Percentiles rank a stretch among this genome's conserved stretches.
Conservation (phyloP, 2,888 invertebrate genomes). For the Xylota segnis region DNA sequence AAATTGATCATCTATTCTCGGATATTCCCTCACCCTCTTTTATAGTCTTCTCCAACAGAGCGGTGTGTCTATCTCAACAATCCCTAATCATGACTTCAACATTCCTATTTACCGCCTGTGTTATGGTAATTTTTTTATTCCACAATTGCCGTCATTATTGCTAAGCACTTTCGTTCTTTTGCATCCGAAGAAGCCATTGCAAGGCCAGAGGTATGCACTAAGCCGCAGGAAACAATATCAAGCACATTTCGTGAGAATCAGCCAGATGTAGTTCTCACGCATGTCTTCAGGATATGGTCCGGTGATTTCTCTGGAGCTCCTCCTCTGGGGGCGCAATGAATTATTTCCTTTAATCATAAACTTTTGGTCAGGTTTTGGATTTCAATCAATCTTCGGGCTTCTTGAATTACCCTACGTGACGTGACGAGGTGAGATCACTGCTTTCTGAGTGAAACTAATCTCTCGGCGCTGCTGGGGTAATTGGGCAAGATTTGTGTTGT, state of each 20-base stretch:
- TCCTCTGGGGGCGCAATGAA: constrained; percentile 33
- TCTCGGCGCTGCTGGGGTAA: background rate
- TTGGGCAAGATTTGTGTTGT: constrained; percentile 29
- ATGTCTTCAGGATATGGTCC: constrained; percentile 82
- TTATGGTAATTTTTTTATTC: constrained; percentile 58
- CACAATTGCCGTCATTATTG: constrained; percentile 50
- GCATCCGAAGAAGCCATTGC: constrained; percentile 49
- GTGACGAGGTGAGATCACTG: constrained; percentile 43
- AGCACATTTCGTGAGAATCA: constrained; percentile 50
- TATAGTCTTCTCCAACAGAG: background rate
- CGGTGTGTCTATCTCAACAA: constrained; percentile 4
- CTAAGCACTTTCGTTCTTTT: constrained; percentile 62
- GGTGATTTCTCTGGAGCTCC: constrained; percentile 37
- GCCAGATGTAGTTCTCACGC: constrained; percentile 81
- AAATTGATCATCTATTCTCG: constrained; percentile 37
- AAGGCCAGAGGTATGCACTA: constrained; percentile 22
- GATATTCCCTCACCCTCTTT: constrained; percentile 24
- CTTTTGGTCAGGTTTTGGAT: constrained; percentile 41
- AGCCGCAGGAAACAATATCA: background rate
- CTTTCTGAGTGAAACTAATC: constrained; percentile 10
- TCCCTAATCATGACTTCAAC: constrained; percentile 63
- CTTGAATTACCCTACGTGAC: constrained; percentile 28
- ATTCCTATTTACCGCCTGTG: constrained; percentile 53
- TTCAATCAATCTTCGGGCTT: constrained; percentile 51
- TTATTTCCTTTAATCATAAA: constrained; percentile 64